Conservation (phyloP, 2,113 vertebrate genomes). For the Nematolebias whitei region DNA sequence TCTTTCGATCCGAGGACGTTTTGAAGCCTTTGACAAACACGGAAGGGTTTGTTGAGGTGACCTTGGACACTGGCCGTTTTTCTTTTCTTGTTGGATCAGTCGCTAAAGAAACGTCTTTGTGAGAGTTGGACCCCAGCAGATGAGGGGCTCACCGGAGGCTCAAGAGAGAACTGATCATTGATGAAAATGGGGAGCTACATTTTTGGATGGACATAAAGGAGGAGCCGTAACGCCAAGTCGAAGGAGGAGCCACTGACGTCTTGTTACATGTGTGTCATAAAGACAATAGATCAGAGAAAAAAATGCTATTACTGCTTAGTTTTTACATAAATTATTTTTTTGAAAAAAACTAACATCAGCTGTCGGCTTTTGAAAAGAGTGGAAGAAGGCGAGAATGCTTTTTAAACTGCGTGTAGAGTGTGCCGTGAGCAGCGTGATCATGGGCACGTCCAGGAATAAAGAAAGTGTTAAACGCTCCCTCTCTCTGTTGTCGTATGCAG, state of each 20-base stretch:
- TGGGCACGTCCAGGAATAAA: constrained; percentile 52
- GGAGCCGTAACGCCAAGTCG: constrained; percentile 61
- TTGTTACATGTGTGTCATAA: constrained; percentile 67
- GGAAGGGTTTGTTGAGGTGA: constrained; percentile 57
- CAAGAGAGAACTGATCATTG: constrained; percentile 40
- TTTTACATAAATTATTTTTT: constrained; percentile 85
- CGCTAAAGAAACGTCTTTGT: constrained; percentile 69
- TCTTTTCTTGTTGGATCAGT: constrained; percentile 68
- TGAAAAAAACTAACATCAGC: constrained; percentile 80
- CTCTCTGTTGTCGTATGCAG: constrained; percentile 62
- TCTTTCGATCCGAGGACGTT: constrained; percentile 65
- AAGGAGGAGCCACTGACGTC: constrained; percentile 65
- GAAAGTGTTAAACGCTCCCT: constrained; percentile 62
- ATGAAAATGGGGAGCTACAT: constrained; percentile 27
- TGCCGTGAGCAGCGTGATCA: constrained; percentile 62
- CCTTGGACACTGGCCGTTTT: constrained; percentile 65
- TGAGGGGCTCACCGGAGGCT: constrained; percentile 36
- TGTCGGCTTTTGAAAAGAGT: constrained; percentile 73
- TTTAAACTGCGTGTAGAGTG: constrained; percentile 67
- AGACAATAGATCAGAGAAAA: constrained; percentile 74
- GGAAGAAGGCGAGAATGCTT: constrained; percentile 73
- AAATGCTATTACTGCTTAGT: constrained; percentile 81
- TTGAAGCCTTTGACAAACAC: constrained; percentile 58
- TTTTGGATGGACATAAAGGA: constrained; percentile 35
- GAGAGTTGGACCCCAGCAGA: constrained; percentile 40